phyloP scores from a whole-genome alignment of 2,113 vertebrate genomes.

The Isichthys henryi region DNA sequence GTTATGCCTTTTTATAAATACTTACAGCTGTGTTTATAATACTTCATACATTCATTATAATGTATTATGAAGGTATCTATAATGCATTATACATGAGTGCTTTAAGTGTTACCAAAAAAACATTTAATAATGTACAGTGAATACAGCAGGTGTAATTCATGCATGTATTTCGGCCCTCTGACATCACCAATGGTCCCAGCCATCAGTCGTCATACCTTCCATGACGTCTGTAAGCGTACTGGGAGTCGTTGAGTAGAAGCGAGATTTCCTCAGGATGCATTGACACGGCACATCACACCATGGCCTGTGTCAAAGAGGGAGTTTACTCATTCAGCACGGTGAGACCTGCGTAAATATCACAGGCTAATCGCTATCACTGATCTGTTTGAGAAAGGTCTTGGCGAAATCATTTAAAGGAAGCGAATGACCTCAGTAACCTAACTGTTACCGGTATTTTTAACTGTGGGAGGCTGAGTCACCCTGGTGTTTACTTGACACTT shows the following conservation, averaged over 20 bases:
- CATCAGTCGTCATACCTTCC: conserved; percentile 65
- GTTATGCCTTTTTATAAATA: too few species aligned
- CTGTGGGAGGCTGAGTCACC: neutral
- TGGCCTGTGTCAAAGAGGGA: conserved; percentile 50
- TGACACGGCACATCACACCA: conserved; percentile 69
- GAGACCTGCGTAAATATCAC: neutral
- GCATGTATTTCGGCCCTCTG: neutral
- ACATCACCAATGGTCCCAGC: neutral
- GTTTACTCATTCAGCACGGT: conserved; percentile 4
- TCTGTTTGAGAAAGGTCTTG: neutral
- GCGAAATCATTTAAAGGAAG: too few species aligned
- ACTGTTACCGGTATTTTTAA: neutral
- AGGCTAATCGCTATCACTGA: neutral
- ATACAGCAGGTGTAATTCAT: neutral
- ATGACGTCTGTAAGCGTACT: conserved; percentile 63
- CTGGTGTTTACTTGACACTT: neutral
- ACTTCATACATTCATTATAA: too few species aligned
- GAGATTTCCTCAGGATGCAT: conserved; percentile 67
- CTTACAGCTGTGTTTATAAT: too few species aligned
- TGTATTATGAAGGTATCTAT: too few species aligned
- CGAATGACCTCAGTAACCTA: neutral
- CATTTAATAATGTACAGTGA: neutral
- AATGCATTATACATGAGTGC: too few species aligned
- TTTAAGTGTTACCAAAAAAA: neutral
- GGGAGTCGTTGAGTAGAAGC: conserved; percentile 67